Evolutionary conservation across 2,113 vertebrate genomes (phyloP).

Genomic region (Ivindomyrus marchei): DNA sequence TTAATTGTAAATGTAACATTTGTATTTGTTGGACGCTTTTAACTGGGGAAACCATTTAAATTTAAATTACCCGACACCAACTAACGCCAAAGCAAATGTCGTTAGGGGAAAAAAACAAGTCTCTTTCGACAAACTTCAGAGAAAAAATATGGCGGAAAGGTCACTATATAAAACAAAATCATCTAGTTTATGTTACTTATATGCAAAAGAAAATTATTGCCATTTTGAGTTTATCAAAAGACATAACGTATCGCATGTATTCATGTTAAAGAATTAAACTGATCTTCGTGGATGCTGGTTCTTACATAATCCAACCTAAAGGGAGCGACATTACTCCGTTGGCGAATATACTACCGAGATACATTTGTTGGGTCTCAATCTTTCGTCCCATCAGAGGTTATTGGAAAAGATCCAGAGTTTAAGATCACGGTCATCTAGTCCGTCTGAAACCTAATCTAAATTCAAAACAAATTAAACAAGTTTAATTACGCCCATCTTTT

Average conservation of each 20-base stretch:
- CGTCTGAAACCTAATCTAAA: background rate
- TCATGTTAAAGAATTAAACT: background rate
- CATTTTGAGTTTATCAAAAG: background rate
- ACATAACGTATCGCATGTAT: background rate
- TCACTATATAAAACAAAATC: background rate
- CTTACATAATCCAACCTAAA: conserved; percentile 3
- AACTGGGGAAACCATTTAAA: background rate
- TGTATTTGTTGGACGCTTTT: background rate
- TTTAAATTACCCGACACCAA: background rate
- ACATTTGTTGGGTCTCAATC: background rate
- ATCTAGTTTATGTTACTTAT: background rate
- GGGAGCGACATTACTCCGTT: conserved; percentile 5
- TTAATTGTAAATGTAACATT: background rate
- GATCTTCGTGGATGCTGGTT: background rate
- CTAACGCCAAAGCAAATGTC: background rate
- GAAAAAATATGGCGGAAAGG: background rate
- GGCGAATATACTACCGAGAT: background rate
- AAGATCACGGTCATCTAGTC: background rate
- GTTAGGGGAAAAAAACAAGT: background rate
- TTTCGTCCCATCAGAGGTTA: background rate
- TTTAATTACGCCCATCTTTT: background rate
- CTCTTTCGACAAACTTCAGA: background rate
- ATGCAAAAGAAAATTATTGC: background rate
- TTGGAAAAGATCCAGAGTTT: background rate
- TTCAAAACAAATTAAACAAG: background rate